Evolutionary conservation across 2,113 vertebrate genomes (phyloP).

Genomic region (Xyliphius kryptos): DNA sequence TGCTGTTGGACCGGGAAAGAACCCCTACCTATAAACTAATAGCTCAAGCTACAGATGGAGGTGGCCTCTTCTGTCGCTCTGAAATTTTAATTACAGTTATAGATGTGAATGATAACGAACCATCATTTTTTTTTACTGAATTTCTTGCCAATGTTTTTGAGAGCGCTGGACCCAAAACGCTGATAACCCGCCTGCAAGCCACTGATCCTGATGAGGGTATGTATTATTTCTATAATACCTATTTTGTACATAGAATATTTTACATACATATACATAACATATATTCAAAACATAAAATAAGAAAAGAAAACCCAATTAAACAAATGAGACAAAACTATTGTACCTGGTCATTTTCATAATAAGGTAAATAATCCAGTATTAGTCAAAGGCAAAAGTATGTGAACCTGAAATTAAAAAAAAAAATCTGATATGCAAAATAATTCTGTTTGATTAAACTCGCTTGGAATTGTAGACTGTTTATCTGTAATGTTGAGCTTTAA

Average conservation of each 20-base stretch:
- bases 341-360: too few relatives aligned
- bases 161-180: constrained; percentile 80
- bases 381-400: too few relatives aligned
- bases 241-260: not conserved
- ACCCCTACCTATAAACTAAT: constrained; percentile 77
- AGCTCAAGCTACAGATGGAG: constrained; percentile 85
- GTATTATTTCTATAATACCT: constrained; percentile 32
- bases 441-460: too few relatives aligned
- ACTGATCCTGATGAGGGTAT: constrained; percentile 85
- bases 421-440: too few relatives aligned
- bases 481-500: too few relatives aligned
- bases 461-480: too few relatives aligned
- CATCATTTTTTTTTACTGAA: constrained; percentile 75
- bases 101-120: constrained; percentile 93
- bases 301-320: too few relatives aligned
- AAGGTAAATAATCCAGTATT: too few relatives aligned
- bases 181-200: constrained; percentile 85
- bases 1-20: constrained; percentile 77
- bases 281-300: too few relatives aligned
- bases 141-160: constrained; percentile 82
- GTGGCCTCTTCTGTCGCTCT: constrained; percentile 88
- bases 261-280: too few relatives aligned
- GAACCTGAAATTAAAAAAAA: too few relatives aligned
- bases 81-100: constrained; percentile 76
- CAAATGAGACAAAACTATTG: too few relatives aligned